Conservation (phyloP, 2,888 invertebrate species). For the Maniola hyperantus region DNA sequence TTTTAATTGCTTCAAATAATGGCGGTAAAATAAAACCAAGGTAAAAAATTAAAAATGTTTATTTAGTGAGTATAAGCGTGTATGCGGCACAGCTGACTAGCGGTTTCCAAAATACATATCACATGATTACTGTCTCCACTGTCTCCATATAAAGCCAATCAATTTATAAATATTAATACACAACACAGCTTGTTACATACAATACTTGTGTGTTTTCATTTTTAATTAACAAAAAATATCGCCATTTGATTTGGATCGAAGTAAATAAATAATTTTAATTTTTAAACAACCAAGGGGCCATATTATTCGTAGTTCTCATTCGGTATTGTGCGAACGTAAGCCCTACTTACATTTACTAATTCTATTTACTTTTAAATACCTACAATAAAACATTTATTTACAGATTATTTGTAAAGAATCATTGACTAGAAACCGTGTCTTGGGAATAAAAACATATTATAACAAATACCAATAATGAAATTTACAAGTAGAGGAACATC, state of each 20-base stretch:
- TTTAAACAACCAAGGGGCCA: constrained; percentile 16
- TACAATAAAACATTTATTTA: constrained; percentile 56
- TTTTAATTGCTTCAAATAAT: too few species aligned
- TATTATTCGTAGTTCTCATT: constrained; percentile 14
- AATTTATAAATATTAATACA: constrained; percentile 17
- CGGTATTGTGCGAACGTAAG: constrained; percentile 71
- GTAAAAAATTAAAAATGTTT: constrained; percentile 62
- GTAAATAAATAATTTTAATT: constrained; percentile 38
- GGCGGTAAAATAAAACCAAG: constrained; percentile 43
- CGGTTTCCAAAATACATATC: constrained; percentile 72
- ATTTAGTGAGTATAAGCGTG: constrained; percentile 81
- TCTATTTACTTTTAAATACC: constrained; percentile 62
- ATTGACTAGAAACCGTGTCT: constrained; percentile 78
- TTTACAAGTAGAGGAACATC: constrained; percentile 61
- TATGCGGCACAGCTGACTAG: constrained; percentile 81
- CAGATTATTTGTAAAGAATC: constrained; percentile 62
- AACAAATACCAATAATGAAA: constrained; percentile 55
- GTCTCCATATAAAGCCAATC: constrained; percentile 29
- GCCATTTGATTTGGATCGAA: constrained; percentile 10
- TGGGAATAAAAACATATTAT: constrained; percentile 53
- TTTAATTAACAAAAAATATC: constrained; percentile 9
- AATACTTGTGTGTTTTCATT: constrained; percentile 24
- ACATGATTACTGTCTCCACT: constrained; percentile 62
- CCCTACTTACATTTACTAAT: constrained; percentile 58
- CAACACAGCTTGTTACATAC: constrained; percentile 22